Evolutionary conservation across 1,140 invertebrate species (phyloP).

Genomic region (Rhyacophila brunnea): DNA sequence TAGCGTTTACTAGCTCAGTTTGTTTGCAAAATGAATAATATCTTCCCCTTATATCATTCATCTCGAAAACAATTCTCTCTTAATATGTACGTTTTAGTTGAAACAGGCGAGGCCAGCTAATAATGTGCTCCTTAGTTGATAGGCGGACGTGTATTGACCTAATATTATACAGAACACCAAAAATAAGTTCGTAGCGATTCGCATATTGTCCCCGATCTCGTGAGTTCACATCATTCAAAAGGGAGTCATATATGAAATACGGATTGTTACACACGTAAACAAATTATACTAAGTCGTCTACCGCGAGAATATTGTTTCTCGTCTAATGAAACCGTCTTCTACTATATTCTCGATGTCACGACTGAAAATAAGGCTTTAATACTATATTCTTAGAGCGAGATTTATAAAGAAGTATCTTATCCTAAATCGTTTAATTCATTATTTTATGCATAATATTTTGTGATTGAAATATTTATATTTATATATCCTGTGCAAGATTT

Average conservation of each 20-base stretch:
- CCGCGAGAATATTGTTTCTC: too few relatives aligned
- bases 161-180: slow-evolving; percentile 25
- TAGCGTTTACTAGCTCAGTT: slow-evolving; percentile 23
- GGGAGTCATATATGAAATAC: slow-evolving; percentile 22
- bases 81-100: slow-evolving; percentile 18
- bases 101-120: slow-evolving; percentile 10
- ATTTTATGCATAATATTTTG: slow-evolving; percentile 18
- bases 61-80: slow-evolving; percentile 29
- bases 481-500: slow-evolving; percentile 32
- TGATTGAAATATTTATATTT: slow-evolving; percentile 25
- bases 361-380: slow-evolving; percentile 33
- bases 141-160: slow-evolving; percentile 33
- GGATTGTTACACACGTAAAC: too few relatives aligned
- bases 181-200: slow-evolving; percentile 19
- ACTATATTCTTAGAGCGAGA: slow-evolving; percentile 30
- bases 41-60: slow-evolving; percentile 34
- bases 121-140: slow-evolving; percentile 19
- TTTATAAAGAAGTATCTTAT: slow-evolving; percentile 8
- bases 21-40: slow-evolving; percentile 33
- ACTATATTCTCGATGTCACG: background rate
- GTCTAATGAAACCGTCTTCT: too few relatives aligned
- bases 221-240: slow-evolving; percentile 27
- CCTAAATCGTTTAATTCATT: background rate
- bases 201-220: slow-evolving; percentile 13
- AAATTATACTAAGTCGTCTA: too few relatives aligned